Base-by-base conservation (phyloP, 2,797 vertebrate species). In the Netta rufina region DNA sequence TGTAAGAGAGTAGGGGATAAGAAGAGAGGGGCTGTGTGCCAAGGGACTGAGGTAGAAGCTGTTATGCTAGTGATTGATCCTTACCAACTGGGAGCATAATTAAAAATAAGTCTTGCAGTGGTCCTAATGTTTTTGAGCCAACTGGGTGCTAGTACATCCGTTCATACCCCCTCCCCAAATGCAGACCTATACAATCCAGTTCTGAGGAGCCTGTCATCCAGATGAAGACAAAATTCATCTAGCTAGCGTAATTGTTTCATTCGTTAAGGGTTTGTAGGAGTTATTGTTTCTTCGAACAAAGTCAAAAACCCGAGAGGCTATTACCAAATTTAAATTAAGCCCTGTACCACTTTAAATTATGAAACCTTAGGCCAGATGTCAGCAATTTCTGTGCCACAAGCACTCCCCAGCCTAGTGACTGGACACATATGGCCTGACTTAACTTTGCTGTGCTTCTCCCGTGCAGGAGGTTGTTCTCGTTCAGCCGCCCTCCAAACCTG, bases 401-500 rank as follows among this genome's bases (percentile, higher is more conserved):
- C 64, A 60, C 77, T 84, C 54, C 27, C 33, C 43, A 28, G 49
- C 75, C n/a, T 77, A 36, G 11, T 90, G 88, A 85, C 2, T 3
- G 74, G 77, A 71, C 5, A 20, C 69, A 67, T 51, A 39, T 77
- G 71, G 84, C 70, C 84, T 91, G 66, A 86, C 45, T 73, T 77
- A 84, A 88, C 0, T 0, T 39, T 76, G 74, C 71, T 86, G 36
- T 81, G 72, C 74, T 95, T 91, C 84, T 89, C 81, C 60, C 81
- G 84, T 73, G 41, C 97, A 99, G 99, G 99, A 99, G 71, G 90
- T 94, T 54, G 82, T 97, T 56, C 95, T 97, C 25, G 67, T 96
- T 97, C 99, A 99, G 58, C 98, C 98, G 2, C 99, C 99, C 32
- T 99, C 98, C 96, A 99, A 99, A 96, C 99, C 99, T 0, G 90